Base-by-base conservation (phyloP, 2,888 invertebrate species). In the Cheilosia grossa region DNA sequence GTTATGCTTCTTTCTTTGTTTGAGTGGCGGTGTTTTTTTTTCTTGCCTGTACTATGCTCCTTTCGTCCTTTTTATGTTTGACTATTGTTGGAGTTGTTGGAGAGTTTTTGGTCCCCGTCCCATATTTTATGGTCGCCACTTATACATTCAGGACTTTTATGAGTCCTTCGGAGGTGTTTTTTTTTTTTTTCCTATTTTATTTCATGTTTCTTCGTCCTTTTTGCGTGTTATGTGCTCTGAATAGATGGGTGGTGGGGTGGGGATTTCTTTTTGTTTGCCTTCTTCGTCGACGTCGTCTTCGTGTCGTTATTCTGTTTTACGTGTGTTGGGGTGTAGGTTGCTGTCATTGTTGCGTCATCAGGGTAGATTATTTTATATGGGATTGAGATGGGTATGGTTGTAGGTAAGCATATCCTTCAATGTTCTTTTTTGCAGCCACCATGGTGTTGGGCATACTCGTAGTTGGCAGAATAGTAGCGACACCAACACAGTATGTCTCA, bases 271-370 rank as follows among this genome's bases (percentile, higher is more conserved):
- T 63, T 67, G 19, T 40, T 49, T 79, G n/a, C 30, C 64, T 49
- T 47, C 49, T 64, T 58, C 51, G 21, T 53, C 51, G n/a, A n/a
- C n/a, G 21, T 40, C 67, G 75, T 63, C 81, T 81, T 81, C 75
- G 67, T 75, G 53, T 77, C 75, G 75, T 81, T 73, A 73, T 72
- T 44, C 58, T 72, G 49, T 79, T 51, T 30, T 17, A 21, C 47
- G 69, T 67, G 33, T 73, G 82, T 82, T 54, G 63, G 67, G 54
- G 73, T 82, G 80, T 63, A 64, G 66, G 66, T 75, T 80, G 72
- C 73, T 82, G 85, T 85, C 85, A 81, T 85, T 81, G 85, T 85
- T 85, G 85, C 85, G 85, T 85, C 85, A 85, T 85, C 85, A 81
- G 85, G 81, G 81, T 85, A 85, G 85, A 85, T 85, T 85, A 85